These are phyloP conservation scores for Melanophora roralis DNA, from an alignment of 2,888 invertebrate species.

Conservation along the genomic window DNA sequence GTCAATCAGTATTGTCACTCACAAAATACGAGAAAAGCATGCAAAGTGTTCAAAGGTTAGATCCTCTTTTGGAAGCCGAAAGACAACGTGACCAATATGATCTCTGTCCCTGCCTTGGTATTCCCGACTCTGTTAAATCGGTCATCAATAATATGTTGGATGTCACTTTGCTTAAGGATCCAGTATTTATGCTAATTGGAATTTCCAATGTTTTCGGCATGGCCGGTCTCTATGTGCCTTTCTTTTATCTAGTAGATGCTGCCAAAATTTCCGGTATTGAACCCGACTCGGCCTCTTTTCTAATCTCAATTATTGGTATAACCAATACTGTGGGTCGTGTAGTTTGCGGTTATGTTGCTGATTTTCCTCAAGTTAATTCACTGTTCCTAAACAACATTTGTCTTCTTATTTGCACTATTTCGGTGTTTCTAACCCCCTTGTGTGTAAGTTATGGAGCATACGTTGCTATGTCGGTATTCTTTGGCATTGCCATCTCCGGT, in stretches of 20 bases:
- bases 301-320: conserved; percentile 84
- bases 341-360: conserved; percentile 91
- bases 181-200: conserved; percentile 93
- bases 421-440: conserved; percentile 90
- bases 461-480: conserved; percentile 89
- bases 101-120: conserved; percentile 86
- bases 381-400: conserved; percentile 95
- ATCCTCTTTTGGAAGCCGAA: conserved; percentile 78
- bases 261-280: conserved; percentile 85
- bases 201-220: conserved; percentile 97
- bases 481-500: conserved; percentile 95
- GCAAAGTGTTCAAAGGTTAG: conserved; percentile 80
- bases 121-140: conserved; percentile 89
- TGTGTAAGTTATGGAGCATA: conserved; percentile 87
- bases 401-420: conserved; percentile 91
- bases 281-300: conserved; percentile 80
- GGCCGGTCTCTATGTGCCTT: conserved; percentile 98
- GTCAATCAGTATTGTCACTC: conserved; percentile 93
- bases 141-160: conserved; percentile 94
- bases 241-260: conserved; percentile 93
- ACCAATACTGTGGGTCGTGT: conserved; percentile 96
- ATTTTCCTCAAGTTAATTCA: conserved; percentile 94
- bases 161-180: conserved; percentile 90
- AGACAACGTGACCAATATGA: conserved; percentile 82
- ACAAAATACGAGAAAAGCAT: conserved; percentile 84